Evolutionary conservation across 2,113 vertebrate genomes (phyloP).

Genomic region (Myanophis thanlyinensis): DNA sequence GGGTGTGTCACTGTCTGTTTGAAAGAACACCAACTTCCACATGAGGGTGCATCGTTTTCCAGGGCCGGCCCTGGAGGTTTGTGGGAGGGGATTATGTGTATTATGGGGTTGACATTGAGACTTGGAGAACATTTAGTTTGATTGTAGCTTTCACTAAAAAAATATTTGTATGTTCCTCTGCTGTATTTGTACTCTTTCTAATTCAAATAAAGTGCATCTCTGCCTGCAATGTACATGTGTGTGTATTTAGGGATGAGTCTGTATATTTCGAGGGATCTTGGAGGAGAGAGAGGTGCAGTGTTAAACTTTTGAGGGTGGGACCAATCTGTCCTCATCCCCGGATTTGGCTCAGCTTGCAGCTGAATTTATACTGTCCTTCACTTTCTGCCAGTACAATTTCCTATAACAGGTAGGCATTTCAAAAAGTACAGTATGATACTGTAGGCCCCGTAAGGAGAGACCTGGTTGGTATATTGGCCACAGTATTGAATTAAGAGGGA

Average conservation of each 20-base stretch:
- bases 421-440: neutral
- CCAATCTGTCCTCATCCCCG: neutral
- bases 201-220: constrained; percentile 17
- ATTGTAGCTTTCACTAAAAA: neutral
- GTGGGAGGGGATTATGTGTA: neutral
- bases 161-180: neutral
- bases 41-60: neutral
- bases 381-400: neutral
- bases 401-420: neutral
- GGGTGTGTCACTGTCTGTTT: neutral
- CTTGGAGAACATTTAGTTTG: neutral
- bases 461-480: neutral
- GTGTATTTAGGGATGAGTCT: neutral
- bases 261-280: neutral
- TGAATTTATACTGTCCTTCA: neutral
- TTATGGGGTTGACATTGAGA: neutral
- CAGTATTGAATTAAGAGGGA: neutral
- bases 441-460: neutral
- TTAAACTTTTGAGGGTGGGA: neutral
- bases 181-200: constrained; percentile 9
- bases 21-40: neutral
- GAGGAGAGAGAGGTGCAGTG: neutral
- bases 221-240: neutral
- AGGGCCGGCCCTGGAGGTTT: neutral
- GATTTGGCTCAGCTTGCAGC: neutral